Evolutionary conservation across 2,113 vertebrate genomes (phyloP).

Genomic region (Cephalopterus ornatus): DNA sequence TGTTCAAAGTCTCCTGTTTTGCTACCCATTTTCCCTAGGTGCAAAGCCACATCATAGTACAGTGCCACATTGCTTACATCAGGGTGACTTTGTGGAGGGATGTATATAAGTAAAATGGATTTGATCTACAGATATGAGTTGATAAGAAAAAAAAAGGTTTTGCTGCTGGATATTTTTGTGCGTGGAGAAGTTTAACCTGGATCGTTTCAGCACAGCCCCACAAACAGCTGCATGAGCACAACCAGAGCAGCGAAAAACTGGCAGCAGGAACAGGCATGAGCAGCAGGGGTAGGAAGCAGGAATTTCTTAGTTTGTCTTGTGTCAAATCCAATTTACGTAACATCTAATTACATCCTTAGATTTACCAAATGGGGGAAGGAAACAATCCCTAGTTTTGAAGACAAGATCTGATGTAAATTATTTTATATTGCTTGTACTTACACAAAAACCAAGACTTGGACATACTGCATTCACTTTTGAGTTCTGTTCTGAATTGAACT

Average conservation of each 20-base stretch:
- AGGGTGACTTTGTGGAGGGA: background rate
- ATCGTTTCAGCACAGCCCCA: background rate
- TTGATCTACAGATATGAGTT: background rate
- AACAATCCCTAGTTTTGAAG: background rate
- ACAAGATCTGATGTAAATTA: background rate
- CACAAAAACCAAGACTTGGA: background rate
- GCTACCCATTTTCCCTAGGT: background rate
- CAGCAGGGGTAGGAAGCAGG: background rate
- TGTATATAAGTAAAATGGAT: background rate
- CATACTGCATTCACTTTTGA: background rate
- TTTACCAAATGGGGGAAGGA: background rate
- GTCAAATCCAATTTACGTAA: constrained; percentile 11
- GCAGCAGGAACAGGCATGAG: background rate
- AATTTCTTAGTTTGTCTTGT: constrained; percentile 5
- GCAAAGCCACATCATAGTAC: background rate
- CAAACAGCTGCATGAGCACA: background rate
- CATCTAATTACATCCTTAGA: background rate
- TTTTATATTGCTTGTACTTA: background rate
- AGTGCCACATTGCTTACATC: background rate
- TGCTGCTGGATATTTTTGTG: background rate
- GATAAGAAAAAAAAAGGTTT: background rate
- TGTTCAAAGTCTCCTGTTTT: background rate
- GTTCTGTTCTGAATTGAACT: background rate
- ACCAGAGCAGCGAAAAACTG: background rate
- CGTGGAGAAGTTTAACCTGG: background rate